A percentile compares a stretch with the other conserved stretches of the same genome.
Conservation (phyloP, 2,797 vertebrate species). For the Xenops minutus region DNA sequence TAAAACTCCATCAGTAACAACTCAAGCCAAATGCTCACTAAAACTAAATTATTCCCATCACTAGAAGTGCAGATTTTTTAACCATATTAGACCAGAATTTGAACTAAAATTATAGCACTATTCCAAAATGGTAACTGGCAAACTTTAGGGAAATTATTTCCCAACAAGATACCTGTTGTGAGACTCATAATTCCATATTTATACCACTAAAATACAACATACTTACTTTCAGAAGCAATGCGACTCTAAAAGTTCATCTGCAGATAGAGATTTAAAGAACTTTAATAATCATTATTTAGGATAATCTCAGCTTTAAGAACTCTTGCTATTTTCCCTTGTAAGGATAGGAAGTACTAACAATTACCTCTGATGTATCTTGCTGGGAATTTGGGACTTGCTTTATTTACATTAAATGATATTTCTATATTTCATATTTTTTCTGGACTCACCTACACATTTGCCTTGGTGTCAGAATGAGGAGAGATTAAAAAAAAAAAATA, state of each 20-base stretch:
- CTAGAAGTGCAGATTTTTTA: constrained; percentile 3
- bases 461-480: constrained; percentile 23
- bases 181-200: background rate
- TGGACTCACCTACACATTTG: constrained; percentile 46
- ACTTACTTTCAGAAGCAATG: background rate
- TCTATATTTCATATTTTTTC: constrained; percentile 64
- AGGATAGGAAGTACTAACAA: background rate
- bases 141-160: constrained; percentile 9
- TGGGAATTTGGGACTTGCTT: constrained; percentile 56
- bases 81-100: background rate
- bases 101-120: background rate
- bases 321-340: constrained; percentile 25
- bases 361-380: background rate
- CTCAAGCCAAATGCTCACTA: background rate
- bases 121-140: background rate
- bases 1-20: constrained; percentile 17
- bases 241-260: background rate
- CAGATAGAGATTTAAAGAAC: background rate
- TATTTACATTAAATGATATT: constrained; percentile 63
- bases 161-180: background rate
- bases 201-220: background rate
- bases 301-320: constrained; percentile 39
- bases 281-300: constrained; percentile 30
- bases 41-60: constrained; percentile 37
- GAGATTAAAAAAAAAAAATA: background rate